Percentiles rank a stretch among this genome's conserved stretches.
These are phyloP conservation scores for Lagodon rhomboides DNA, from an alignment of 2,797 vertebrate species.

Conservation along the genomic window DNA sequence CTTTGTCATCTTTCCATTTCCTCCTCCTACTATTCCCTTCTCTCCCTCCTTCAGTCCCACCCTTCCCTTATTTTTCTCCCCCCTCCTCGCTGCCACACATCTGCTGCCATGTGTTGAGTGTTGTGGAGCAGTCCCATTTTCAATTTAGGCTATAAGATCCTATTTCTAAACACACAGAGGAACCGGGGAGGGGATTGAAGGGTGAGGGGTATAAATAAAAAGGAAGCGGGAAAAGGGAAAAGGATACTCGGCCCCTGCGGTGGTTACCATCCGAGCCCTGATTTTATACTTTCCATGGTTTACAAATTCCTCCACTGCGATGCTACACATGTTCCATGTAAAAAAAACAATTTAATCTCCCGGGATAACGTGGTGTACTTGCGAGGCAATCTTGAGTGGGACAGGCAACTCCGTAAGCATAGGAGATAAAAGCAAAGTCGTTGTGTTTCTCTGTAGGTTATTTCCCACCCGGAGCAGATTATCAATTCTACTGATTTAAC, in stretches of 20 bases:
- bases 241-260: constrained; percentile 49
- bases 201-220: constrained; percentile 11
- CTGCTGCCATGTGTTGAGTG: constrained; percentile 79
- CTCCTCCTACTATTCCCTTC: constrained; percentile 23
- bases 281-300: constrained; percentile 56
- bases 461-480: constrained; percentile 63
- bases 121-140: constrained; percentile 67
- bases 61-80: constrained; percentile 18
- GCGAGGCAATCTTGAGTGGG: constrained; percentile 46
- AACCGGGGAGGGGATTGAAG: constrained; percentile 19
- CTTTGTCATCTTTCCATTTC: constrained; percentile 38
- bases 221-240: constrained; percentile 21
- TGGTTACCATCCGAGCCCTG: constrained; percentile 60
- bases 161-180: constrained; percentile 74
- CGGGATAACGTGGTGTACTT: constrained; percentile 61
- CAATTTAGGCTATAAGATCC: constrained; percentile 71
- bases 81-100: constrained; percentile 60
- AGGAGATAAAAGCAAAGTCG: constrained; percentile 72
- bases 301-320: constrained; percentile 43
- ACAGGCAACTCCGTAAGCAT: constrained; percentile 42
- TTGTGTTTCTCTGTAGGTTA: constrained; percentile 72
- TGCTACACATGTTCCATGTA: constrained; percentile 57
- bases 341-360: constrained; percentile 71
- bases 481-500: constrained; percentile 64
- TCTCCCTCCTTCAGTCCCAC: constrained; percentile 20